phyloP scores from a whole-genome alignment of 2,888 invertebrate genomes.

The Megaustenia siamemsis region DNA sequence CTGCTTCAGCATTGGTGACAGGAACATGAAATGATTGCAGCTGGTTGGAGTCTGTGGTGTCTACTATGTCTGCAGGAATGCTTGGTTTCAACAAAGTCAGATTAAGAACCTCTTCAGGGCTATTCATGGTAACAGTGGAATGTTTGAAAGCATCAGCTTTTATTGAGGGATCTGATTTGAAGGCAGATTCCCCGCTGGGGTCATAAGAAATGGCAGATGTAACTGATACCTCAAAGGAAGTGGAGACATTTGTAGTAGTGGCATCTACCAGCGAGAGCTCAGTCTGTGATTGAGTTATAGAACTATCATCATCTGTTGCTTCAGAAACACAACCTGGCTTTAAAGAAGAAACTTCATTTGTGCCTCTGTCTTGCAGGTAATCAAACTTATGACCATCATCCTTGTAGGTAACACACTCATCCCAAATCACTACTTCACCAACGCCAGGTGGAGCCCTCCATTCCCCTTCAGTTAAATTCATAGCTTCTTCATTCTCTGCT shows the following conservation, averaged over 20 bases:
- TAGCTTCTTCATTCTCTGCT: neutral
- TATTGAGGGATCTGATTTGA: neutral
- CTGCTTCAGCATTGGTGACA: neutral
- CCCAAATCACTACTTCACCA: neutral
- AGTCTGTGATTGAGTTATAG: neutral
- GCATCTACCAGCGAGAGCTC: neutral
- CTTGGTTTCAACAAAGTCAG: neutral
- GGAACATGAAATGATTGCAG: no score
- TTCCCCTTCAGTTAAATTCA: slow-evolving; percentile 49
- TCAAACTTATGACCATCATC: no score
- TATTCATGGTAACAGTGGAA: neutral
- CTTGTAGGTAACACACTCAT: neutral
- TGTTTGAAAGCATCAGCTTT: neutral
- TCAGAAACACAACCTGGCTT: neutral
- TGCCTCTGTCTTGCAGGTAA: neutral
- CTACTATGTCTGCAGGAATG: neutral
- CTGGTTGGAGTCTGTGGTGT: neutral
- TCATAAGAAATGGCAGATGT: neutral
- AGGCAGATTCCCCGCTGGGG: neutral
- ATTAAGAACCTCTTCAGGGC: neutral
- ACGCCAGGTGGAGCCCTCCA: slow-evolving; percentile 49
- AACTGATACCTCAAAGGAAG: neutral
- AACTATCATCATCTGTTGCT: neutral
- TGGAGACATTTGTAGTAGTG: neutral
- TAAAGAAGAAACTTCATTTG: neutral